These are phyloP conservation scores for Sturnus vulgaris DNA, from an alignment of 2,113 vertebrate species.

Conservation along the genomic window DNA sequence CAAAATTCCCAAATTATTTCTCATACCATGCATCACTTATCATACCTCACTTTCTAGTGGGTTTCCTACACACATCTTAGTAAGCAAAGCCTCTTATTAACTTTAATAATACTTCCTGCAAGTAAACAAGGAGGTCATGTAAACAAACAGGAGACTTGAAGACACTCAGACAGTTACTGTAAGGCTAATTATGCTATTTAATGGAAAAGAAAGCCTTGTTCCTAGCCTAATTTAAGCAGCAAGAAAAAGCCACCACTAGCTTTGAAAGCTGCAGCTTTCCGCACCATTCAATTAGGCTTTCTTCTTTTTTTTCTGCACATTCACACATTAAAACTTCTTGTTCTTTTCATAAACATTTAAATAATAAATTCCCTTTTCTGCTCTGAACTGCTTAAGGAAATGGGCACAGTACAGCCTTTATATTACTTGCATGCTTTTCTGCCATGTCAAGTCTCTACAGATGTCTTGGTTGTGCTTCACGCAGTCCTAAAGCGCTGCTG, in stretches of 20 bases:
- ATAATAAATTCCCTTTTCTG: constrained; percentile 48
- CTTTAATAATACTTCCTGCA: background rate
- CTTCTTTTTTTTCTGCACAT: background rate
- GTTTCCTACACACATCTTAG: background rate
- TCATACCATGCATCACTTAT: background rate
- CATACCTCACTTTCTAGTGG: background rate
- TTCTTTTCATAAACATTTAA: constrained; percentile 46
- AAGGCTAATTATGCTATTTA: background rate
- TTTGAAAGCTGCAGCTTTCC: background rate
- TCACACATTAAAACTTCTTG: constrained; percentile 27
- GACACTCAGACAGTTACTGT: background rate
- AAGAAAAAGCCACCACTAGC: background rate
- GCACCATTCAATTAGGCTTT: background rate
- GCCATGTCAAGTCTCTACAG: background rate
- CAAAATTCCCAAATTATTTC: background rate
- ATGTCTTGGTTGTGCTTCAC: background rate
- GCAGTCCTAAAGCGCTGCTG: background rate
- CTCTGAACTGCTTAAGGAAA: background rate
- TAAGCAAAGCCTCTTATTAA: background rate
- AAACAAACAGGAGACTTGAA: background rate
- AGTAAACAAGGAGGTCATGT: background rate
- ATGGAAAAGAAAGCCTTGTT: background rate
- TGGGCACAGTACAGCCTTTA: background rate
- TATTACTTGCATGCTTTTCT: background rate
- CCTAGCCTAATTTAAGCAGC: background rate